Percentiles rank a stretch among this genome's conserved stretches.
phyloP scores from a whole-genome alignment of 2,888 invertebrate genomes.

The Neoscelio sp. region DNA sequence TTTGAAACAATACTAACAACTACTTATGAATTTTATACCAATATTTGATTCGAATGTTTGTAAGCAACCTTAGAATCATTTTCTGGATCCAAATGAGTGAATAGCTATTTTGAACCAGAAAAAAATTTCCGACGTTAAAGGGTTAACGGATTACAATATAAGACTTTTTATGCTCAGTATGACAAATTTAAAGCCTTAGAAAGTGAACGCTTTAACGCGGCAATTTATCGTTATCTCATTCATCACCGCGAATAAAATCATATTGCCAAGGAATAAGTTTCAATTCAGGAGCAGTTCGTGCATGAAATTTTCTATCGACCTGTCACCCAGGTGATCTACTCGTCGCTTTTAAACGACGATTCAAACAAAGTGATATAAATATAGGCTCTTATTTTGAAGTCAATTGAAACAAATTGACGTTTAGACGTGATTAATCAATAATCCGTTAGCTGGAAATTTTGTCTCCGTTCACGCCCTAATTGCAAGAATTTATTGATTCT shows the following conservation, averaged over 20 bases:
- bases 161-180: constrained; percentile 1
- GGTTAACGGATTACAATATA: constrained; percentile 14
- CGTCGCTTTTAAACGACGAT: constrained; percentile 23
- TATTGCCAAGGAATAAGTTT: constrained; percentile 38
- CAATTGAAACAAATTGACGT: constrained; percentile 29
- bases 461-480: neutral
- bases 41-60: too few relatives aligned
- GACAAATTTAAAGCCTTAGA: constrained; percentile 19
- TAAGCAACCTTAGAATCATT: too few relatives aligned
- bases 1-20: too few relatives aligned
- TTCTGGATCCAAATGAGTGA: too few relatives aligned
- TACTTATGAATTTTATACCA: too few relatives aligned
- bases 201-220: constrained; percentile 9
- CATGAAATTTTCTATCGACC: constrained; percentile 40
- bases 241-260: constrained; percentile 47
- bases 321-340: constrained; percentile 33
- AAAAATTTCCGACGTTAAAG: neutral
- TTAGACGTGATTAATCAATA: constrained; percentile 30
- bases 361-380: constrained; percentile 36
- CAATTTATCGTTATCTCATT: constrained; percentile 43
- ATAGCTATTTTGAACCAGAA: too few relatives aligned
- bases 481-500: neutral
- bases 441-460: constrained; percentile 4
- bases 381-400: constrained; percentile 9
- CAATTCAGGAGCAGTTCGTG: constrained; percentile 24